Percentiles rank a stretch among this genome's conserved stretches.
Evolutionary conservation across 2,888 invertebrate genomes (phyloP).

Genomic region (Atethmia centrago): DNA sequence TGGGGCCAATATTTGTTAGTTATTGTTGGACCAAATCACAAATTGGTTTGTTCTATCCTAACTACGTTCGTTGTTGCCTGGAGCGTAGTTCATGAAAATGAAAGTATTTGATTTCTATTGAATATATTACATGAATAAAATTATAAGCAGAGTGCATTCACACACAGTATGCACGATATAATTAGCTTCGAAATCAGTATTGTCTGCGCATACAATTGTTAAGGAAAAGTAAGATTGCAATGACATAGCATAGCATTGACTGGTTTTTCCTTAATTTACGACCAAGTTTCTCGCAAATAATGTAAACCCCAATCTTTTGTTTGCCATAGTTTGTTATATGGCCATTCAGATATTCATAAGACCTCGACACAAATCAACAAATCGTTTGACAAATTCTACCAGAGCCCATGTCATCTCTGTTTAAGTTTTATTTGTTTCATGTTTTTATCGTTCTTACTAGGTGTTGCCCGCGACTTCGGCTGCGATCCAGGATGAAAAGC

Average conservation of each 20-base stretch:
- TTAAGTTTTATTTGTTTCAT: too few species aligned
- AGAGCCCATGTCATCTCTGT: too few species aligned
- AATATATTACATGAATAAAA: conserved; percentile 13
- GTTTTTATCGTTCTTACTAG: too few species aligned
- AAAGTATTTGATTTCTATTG: conserved; percentile 30
- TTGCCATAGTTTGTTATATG: neutral
- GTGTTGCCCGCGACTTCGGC: too few species aligned
- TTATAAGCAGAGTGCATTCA: conserved; percentile 26
- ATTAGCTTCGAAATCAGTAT: conserved; percentile 29
- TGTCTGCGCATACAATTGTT: conserved; percentile 12
- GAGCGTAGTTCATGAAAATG: conserved; percentile 4
- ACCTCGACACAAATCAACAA: neutral
- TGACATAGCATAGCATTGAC: conserved; percentile 22
- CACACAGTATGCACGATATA: conserved; percentile 16
- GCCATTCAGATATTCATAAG: neutral
- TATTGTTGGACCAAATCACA: neutral
- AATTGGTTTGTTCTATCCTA: neutral
- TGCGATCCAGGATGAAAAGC: too few species aligned
- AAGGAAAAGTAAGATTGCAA: conserved; percentile 46
- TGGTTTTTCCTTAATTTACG: conserved; percentile 22
- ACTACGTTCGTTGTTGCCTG: neutral
- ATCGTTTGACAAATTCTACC: too few species aligned
- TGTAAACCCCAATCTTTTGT: neutral
- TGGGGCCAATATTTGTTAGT: conserved; percentile 23
- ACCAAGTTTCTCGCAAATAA: conserved; percentile 9